Percentiles rank a stretch among this genome's conserved stretches.
phyloP scores from a whole-genome alignment of 2,113 vertebrate genomes.

The Thermophis baileyi region DNA sequence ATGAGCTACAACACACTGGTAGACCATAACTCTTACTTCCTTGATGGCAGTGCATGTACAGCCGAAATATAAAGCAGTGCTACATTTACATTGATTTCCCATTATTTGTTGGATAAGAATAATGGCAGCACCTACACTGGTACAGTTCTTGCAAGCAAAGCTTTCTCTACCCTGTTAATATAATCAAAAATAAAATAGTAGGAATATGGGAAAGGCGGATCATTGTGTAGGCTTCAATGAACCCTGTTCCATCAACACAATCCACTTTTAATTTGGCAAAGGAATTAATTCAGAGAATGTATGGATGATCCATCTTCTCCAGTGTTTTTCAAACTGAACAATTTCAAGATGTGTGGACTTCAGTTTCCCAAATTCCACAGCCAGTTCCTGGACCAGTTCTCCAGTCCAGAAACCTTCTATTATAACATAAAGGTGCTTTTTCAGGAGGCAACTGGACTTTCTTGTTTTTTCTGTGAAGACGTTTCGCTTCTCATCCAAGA shows the following conservation, averaged over 20 bases:
- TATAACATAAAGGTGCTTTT: not conserved
- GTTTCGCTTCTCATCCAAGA: no score
- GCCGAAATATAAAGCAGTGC: fast-evolving
- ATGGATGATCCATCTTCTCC: not conserved
- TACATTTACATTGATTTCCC: not conserved
- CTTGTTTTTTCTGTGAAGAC: no score
- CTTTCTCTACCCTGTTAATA: not conserved
- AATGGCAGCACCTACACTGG: fast-evolving
- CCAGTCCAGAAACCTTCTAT: not conserved
- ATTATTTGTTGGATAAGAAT: not conserved
- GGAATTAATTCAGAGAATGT: not conserved
- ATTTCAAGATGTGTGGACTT: not conserved
- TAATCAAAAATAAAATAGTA: no score
- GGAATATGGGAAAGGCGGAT: not conserved
- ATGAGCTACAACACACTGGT: not conserved
- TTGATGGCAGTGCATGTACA: not conserved
- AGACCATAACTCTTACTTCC: not conserved
- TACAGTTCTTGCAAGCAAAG: not conserved
- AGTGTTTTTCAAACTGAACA: not conserved
- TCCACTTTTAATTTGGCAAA: not conserved
- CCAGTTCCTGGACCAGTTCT: not conserved
- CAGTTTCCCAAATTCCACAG: not conserved
- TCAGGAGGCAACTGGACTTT: no score
- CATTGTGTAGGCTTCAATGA: not conserved
- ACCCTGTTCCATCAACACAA: not conserved